A percentile compares a stretch with the other conserved stretches of the same genome.
phyloP scores from a whole-genome alignment of 2,113 vertebrate species.

The Amazona guildingii region DNA sequence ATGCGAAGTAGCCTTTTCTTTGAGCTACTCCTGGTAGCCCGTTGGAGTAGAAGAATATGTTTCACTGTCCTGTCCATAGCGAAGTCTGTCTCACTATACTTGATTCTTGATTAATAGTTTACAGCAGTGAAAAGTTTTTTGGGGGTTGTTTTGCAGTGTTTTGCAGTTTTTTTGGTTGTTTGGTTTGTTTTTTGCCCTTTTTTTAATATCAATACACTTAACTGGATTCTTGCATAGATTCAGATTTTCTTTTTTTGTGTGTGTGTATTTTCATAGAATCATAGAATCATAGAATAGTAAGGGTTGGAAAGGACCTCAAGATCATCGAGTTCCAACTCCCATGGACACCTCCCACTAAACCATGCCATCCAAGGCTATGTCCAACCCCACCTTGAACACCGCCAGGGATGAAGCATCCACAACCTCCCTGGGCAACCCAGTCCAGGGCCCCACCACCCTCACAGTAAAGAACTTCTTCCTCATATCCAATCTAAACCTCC shows the following conservation, averaged over 20 bases:
- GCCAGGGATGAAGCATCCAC: too few relatives aligned
- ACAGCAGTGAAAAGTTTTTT: neutral
- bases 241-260: neutral
- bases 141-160: too few relatives aligned
- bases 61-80: neutral
- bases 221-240: neutral
- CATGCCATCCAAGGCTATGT: too few relatives aligned
- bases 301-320: too few relatives aligned
- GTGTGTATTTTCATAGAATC: neutral
- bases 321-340: too few relatives aligned
- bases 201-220: neutral
- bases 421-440: too few relatives aligned
- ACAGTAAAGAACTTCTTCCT: too few relatives aligned
- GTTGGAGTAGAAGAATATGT: neutral
- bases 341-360: too few relatives aligned
- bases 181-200: neutral
- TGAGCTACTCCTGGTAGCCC: neutral
- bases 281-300: too few relatives aligned
- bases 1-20: neutral
- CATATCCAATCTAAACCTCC: too few relatives aligned
- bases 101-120: neutral
- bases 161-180: neutral
- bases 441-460: too few relatives aligned
- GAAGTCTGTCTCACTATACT: neutral
- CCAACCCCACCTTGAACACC: too few relatives aligned